Percentiles rank a stretch among this genome's conserved stretches.
Evolutionary conservation across 1,140 invertebrate genomes (phyloP).

Genomic region (Druon quercuslanigerum): DNA sequence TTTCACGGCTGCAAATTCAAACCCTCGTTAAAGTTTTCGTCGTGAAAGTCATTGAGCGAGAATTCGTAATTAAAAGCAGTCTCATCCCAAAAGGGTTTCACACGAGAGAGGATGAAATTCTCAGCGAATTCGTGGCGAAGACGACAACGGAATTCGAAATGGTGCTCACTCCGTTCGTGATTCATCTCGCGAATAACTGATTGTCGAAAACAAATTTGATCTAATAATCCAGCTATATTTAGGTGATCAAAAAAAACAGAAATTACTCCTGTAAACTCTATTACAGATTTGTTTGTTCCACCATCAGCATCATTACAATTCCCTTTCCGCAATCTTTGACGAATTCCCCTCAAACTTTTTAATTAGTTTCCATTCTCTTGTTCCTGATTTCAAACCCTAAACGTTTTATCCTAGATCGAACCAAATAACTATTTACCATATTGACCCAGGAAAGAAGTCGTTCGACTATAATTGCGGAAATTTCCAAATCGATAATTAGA

Average conservation of each 20-base stretch:
- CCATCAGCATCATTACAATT: slow-evolving; percentile 19
- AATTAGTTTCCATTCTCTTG: slow-evolving; percentile 13
- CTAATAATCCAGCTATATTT: slow-evolving; percentile 23
- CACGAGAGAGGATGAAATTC: slow-evolving; percentile 46
- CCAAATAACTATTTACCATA: neutral
- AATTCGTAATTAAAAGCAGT: slow-evolving; percentile 61
- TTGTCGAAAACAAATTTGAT: slow-evolving; percentile 21
- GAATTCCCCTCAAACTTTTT: slow-evolving; percentile 19
- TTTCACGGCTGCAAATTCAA: slow-evolving; percentile 40
- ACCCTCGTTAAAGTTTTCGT: slow-evolving; percentile 8
- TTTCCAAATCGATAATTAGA: neutral
- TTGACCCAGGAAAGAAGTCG: neutral
- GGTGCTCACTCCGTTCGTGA: slow-evolving; percentile 37
- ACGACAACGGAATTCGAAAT: slow-evolving; percentile 56
- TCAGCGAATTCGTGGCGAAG: slow-evolving; percentile 44
- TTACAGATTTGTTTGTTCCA: slow-evolving; percentile 12
- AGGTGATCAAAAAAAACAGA: slow-evolving; percentile 20
- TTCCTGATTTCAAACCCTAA: neutral
- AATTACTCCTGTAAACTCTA: slow-evolving; percentile 23
- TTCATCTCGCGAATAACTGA: slow-evolving; percentile 32
- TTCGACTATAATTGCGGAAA: neutral
- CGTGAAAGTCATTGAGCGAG: slow-evolving; percentile 54
- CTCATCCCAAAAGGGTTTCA: slow-evolving; percentile 49
- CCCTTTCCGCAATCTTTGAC: slow-evolving; percentile 20
- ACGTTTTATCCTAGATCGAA: neutral